phyloP scores from a whole-genome alignment of 2,888 invertebrate genomes.

The Mechanitis messenoides region DNA sequence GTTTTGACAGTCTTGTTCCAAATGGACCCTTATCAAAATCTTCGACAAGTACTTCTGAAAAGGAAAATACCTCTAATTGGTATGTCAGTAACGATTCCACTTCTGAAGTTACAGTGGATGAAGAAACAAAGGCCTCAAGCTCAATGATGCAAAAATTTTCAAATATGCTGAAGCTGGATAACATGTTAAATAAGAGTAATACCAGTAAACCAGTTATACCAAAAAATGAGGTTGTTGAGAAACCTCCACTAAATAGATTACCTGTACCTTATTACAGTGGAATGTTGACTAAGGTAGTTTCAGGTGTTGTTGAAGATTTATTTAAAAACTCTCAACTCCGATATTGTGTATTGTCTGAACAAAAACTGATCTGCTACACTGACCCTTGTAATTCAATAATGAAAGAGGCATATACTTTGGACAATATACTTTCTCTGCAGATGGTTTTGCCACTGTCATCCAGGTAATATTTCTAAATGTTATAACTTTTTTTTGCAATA shows the following conservation, averaged over 20 bases:
- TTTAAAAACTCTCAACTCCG: conserved; percentile 86
- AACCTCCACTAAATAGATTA: conserved; percentile 70
- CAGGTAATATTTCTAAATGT: conserved; percentile 44
- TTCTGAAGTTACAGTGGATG: conserved; percentile 34
- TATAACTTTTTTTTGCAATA: conserved; percentile 5
- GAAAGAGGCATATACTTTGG: conserved; percentile 83
- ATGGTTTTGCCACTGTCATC: conserved; percentile 75
- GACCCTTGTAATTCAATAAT: conserved; percentile 82
- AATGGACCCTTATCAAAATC: conserved; percentile 46
- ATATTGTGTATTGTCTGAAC: conserved; percentile 83
- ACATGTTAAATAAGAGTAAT: conserved; percentile 51
- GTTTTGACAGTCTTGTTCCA: conserved; percentile 79
- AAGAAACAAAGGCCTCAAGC: conserved; percentile 42
- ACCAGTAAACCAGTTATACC: conserved; percentile 37
- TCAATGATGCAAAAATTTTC: conserved; percentile 63
- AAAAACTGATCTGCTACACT: conserved; percentile 83
- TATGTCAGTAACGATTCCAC: conserved; percentile 45
- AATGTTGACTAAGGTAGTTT: conserved; percentile 75
- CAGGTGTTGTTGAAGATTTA: conserved; percentile 81
- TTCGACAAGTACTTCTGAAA: conserved; percentile 32
- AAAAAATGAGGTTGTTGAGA: conserved; percentile 57
- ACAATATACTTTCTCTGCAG: conserved; percentile 80
- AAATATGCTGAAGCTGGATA: conserved; percentile 70
- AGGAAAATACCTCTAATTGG: conserved; percentile 67
- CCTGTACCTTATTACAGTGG: conserved; percentile 77